Evolutionary conservation across 2,797 vertebrate species (phyloP).

Genomic region (Borostomias antarcticus): DNA sequence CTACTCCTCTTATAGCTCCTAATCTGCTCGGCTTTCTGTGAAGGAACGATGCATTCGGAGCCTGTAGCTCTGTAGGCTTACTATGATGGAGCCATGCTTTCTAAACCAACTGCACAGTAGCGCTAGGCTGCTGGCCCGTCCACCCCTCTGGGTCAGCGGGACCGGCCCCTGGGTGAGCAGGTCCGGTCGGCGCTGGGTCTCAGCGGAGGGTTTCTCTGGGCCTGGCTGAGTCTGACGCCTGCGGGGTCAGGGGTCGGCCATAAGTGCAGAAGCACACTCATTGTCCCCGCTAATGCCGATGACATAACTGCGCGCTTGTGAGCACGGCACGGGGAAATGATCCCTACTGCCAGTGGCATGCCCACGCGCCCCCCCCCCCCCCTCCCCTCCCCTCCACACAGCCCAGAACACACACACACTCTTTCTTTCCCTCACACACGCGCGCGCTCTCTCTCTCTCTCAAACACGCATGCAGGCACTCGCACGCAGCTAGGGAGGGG

Average conservation of each 20-base stretch:
- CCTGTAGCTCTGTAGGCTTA: no score
- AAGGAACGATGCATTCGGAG: no score
- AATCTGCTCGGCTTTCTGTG: no score
- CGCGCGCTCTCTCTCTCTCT: no score
- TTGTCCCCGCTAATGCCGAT: constrained; percentile 55
- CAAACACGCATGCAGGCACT: neutral
- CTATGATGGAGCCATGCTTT: no score
- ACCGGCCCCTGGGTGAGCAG: neutral
- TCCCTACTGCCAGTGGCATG: neutral
- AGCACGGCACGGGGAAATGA: constrained; percentile 23
- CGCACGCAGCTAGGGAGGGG: constrained; percentile 1
- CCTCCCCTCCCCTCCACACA: constrained; percentile 21
- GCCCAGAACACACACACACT: constrained; percentile 6
- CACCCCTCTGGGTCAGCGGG: neutral
- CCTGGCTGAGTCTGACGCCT: constrained; percentile 13
- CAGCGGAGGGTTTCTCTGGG: neutral
- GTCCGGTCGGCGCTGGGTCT: neutral
- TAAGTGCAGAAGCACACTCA: constrained; percentile 31
- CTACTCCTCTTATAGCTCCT: no score
- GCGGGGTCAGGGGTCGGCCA: neutral
- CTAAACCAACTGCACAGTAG: no score
- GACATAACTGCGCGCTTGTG: constrained; percentile 50
- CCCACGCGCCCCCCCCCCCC: no score
- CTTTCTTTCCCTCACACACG: no score
- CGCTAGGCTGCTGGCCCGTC: neutral